Base-by-base conservation (phyloP, 1,140 invertebrate genomes). In the Andricus grossulariae region DNA sequence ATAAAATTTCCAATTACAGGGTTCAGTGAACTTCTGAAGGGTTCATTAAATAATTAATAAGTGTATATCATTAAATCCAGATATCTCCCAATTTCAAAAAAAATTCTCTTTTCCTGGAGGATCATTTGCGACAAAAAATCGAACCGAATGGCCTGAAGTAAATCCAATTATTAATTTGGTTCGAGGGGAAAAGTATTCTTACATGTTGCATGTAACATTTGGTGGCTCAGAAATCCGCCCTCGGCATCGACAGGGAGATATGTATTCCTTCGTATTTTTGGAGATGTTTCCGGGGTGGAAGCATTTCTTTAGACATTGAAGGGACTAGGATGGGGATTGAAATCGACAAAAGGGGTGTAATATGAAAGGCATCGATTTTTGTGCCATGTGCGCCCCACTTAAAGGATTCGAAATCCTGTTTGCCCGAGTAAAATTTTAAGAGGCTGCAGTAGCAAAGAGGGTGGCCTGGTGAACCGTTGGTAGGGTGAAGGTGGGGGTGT, bases 281-380 rank as follows among this genome's bases (percentile, higher is more conserved):
- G 25, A 66, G 60, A 39, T 66, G 60, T 45, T 45, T 66, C 25
- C 13, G 60, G 21, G 25, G 13, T 39, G 60, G 60, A 39, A 66
- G 32, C 13, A 66, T 66, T 66, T 66, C 25, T 66, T 66, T 66
- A 39, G 57, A 66, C 32, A 66, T 32, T 3, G 13, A 15, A 66
- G 57, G 15, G 13, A 21, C 21, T 13, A 25, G 57, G 19, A 21
- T 32, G 32, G 25, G 45, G 60, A 32, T 16, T 66, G 60, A 66
- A 66, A 45, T 66, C 25, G 60, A 66, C 25, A 66, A 39, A 66
- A 66, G 25, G 13, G 25, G 25, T 66, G 32, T 66, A 39, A 66
- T 66, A 66, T 66, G 60, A 39, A 66, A 66, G 60, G 60, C 60
- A 66, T 66, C 60, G 60, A 66, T 66, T 66, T 66, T 66, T 66